phyloP scores from a whole-genome alignment of 2,888 invertebrate species.

The Eristalinus sepulchralis region DNA sequence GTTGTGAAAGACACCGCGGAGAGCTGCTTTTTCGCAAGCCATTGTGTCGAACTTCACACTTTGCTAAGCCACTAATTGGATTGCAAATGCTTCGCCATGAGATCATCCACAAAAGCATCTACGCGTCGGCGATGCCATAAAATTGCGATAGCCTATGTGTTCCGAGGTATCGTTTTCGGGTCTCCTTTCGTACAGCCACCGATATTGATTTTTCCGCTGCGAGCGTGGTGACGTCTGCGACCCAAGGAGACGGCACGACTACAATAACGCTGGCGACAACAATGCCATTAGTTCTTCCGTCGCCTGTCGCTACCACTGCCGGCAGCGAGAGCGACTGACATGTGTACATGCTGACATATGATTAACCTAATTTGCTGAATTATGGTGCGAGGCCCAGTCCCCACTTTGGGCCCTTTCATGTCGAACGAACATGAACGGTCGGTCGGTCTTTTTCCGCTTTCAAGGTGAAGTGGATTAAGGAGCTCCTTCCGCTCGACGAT shows the following conservation, averaged over 20 bases:
- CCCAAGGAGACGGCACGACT: neutral
- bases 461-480: constrained; percentile 39
- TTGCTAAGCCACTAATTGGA: neutral
- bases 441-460: constrained; percentile 11
- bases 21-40: neutral
- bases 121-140: neutral
- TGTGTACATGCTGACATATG: constrained; percentile 25
- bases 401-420: neutral
- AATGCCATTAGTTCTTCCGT: constrained; percentile 8
- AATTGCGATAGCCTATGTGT: neutral
- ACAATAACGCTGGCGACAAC: constrained; percentile 36
- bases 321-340: neutral
- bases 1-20: neutral
- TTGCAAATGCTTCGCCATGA: constrained; percentile 2
- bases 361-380: constrained; percentile 63
- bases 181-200: neutral
- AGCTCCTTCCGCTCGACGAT: constrained; percentile 1
- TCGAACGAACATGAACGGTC: constrained; percentile 23
- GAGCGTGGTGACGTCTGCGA: constrained; percentile 28
- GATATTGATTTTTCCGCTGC: constrained; percentile 14
- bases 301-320: neutral
- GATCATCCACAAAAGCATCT: neutral
- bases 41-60: neutral
- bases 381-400: neutral
- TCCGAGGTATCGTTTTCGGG: neutral